Evolutionary conservation across 2,888 invertebrate genomes (phyloP), one percentile per base, ranked within the genome.

Genomic region (Melanchra persicariae): DNA sequence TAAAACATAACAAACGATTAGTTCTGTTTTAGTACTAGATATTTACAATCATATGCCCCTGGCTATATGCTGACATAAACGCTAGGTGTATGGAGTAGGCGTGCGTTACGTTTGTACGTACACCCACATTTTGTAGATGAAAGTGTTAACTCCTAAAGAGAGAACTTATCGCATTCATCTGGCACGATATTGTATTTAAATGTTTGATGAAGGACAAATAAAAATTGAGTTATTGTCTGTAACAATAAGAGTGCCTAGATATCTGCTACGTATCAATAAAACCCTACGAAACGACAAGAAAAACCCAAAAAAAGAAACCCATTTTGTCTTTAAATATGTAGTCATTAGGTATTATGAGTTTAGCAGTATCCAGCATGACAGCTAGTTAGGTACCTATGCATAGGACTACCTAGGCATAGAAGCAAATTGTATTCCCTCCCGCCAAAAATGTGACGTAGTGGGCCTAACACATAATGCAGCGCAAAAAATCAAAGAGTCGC

Each of bases 61-160:
- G 58, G 77, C 77, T 45, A 22, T 52, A 34, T 24, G 22, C 64
- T 79, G 59, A 74, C 74, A 69, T 67, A 72, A 73, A 54, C 51
- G 65, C 55, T 69, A 66, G 74, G 24, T 59, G 74, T 73, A 64
- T 57, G n/a, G 34, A 61, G 77, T 65, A 79, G 79, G 74, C 68
- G 79, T 66, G 24, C 55, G 74, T 55, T 69, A 51, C 45, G 51
- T 51, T 12, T 51, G 26, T 57, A 12, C n/a, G 34, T 54, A 74
- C 78, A 59, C 78, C 79, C 58, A 78, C 79, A 52, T 59, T 59
- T 51, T 26, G 62, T 69, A 58, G 69, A 79, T 65, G 79, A 73
- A 78, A 78, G 79, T 78, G 79, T 78, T 61, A 74, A 69, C 40
- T 69, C 54, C 22, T 74, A 69, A 69, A 67, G 47, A 24, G 0